Evolutionary conservation across 2,113 vertebrate genomes (phyloP).

Genomic region (Rhadina sibilatrix): DNA sequence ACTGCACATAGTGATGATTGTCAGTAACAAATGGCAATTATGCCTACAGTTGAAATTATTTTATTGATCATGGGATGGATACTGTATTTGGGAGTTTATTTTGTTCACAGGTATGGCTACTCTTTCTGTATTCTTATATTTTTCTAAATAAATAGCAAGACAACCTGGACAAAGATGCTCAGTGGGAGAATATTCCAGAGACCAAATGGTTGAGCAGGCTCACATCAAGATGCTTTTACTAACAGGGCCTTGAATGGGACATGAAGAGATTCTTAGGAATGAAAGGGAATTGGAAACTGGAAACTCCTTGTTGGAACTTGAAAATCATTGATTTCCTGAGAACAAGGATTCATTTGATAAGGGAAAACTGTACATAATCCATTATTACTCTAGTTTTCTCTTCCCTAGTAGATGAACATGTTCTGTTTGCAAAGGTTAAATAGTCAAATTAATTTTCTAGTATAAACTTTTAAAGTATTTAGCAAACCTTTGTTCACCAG

Average conservation of each 20-base stretch:
- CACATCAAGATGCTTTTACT: background rate
- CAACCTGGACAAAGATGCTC: background rate
- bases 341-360: background rate
- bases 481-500: accelerated
- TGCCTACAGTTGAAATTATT: accelerated
- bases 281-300: background rate
- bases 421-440: background rate
- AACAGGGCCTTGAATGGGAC: background rate
- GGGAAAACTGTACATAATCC: background rate
- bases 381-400: background rate
- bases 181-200: background rate
- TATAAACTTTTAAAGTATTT: background rate
- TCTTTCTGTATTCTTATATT: background rate
- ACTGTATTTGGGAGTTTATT: background rate
- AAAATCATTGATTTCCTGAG: background rate
- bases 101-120: background rate
- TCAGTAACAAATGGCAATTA: background rate
- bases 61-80: background rate
- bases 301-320: background rate
- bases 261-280: background rate
- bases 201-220: background rate
- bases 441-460: background rate
- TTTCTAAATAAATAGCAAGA: background rate
- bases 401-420: background rate
- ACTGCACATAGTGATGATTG: background rate